phyloP scores from a whole-genome alignment of 2,113 vertebrate genomes.

The Rhabdomys dilectus region DNA sequence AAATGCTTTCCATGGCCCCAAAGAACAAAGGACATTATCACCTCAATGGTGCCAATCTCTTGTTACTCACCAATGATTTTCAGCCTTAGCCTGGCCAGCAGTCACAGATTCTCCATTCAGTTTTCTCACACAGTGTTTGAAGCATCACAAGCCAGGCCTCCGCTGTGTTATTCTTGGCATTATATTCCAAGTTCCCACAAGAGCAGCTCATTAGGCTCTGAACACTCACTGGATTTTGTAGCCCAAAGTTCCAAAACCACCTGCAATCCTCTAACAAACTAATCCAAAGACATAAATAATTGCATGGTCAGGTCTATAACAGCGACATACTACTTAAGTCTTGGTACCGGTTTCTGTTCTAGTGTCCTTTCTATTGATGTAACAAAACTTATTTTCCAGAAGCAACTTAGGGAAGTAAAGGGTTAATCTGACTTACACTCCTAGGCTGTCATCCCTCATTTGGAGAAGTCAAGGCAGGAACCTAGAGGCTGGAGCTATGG shows the following conservation, averaged over 20 bases:
- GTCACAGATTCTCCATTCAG: neutral
- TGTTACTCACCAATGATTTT: neutral
- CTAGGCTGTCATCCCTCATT: neutral
- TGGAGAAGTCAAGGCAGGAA: neutral
- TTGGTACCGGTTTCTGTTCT: neutral
- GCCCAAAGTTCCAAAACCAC: neutral
- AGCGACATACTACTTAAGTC: neutral
- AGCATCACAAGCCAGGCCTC: no score
- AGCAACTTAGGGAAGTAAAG: neutral
- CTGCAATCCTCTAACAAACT: no score
- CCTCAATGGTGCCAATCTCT: neutral
- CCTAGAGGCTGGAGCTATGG: neutral
- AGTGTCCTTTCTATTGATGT: neutral
- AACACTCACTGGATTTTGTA: neutral
- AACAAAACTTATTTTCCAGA: neutral
- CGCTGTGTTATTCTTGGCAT: neutral
- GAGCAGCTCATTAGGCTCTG: neutral
- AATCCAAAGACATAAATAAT: neutral
- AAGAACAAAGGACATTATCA: neutral
- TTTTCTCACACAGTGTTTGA: neutral
- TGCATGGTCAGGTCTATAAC: neutral
- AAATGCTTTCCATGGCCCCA: neutral
- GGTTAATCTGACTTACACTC: neutral
- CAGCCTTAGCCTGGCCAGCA: neutral
- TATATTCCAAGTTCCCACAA: neutral